phyloP scores from a whole-genome alignment of 2,888 invertebrate species.

The Cordilura impudica region DNA sequence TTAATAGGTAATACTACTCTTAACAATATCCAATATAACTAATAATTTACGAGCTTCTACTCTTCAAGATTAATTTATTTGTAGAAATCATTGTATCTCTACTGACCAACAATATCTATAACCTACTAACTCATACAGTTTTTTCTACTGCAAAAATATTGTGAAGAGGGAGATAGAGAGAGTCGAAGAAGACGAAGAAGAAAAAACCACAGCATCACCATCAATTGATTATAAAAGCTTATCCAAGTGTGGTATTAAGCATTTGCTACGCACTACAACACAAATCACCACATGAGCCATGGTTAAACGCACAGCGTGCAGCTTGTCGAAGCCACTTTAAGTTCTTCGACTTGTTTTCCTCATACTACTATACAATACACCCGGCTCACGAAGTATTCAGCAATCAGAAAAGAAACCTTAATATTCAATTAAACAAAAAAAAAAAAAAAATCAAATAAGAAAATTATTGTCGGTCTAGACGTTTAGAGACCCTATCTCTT shows the following conservation, averaged over 20 bases:
- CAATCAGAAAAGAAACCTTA: too few relatives aligned
- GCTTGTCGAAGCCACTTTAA: slow-evolving; percentile 44
- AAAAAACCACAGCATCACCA: slow-evolving; percentile 1
- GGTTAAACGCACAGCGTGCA: slow-evolving; percentile 59
- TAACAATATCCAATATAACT: slow-evolving; percentile 36
- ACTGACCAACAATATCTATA: slow-evolving; percentile 10
- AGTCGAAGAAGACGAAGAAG: neutral
- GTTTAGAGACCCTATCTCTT: too few relatives aligned
- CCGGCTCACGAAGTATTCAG: neutral
- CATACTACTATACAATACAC: slow-evolving; percentile 1
- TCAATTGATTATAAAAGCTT: slow-evolving; percentile 59
- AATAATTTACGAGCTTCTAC: slow-evolving; percentile 58
- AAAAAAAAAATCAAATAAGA: too few relatives aligned
- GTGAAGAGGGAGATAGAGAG: too few relatives aligned
- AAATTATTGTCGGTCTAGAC: too few relatives aligned
- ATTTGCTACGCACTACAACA: slow-evolving; percentile 62
- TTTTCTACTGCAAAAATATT: neutral
- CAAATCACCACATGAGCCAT: slow-evolving; percentile 59
- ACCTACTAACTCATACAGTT: neutral
- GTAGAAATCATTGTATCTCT: slow-evolving; percentile 53
- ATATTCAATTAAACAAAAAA: too few relatives aligned
- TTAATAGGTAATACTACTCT: neutral
- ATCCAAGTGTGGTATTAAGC: slow-evolving; percentile 57
- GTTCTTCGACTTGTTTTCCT: slow-evolving; percentile 17
- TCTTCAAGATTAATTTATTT: slow-evolving; percentile 57